Conservation (phyloP, 2,888 invertebrate species). For the Drosophila kambysellisi region DNA sequence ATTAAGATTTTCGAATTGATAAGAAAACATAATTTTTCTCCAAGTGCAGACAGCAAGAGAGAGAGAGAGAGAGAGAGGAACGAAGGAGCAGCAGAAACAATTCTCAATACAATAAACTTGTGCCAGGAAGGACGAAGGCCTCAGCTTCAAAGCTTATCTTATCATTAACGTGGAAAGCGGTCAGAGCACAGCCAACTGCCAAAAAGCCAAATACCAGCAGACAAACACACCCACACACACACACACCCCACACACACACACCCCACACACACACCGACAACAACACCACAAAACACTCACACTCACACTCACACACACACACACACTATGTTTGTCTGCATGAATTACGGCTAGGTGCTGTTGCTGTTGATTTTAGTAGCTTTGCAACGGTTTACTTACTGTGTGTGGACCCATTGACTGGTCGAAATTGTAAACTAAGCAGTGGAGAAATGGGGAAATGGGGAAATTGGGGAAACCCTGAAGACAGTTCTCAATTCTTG, state of each 20-base stretch:
- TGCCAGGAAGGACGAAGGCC: conserved; percentile 38
- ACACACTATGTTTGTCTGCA: conserved; percentile 23
- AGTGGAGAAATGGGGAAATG: background rate
- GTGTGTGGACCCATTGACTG: background rate
- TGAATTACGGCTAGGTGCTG: conserved; percentile 51
- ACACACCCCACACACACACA: background rate
- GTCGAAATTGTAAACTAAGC: background rate
- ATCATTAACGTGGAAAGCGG: conserved; percentile 54
- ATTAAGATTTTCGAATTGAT: background rate
- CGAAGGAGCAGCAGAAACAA: conserved; percentile 18
- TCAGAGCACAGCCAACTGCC: conserved; percentile 16
- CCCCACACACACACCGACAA: background rate
- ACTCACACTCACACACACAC: background rate
- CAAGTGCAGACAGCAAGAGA: background rate
- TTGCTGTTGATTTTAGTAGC: conserved; percentile 34
- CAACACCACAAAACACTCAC: too few species aligned
- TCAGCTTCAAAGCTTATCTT: conserved; percentile 65
- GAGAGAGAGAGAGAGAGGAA: background rate
- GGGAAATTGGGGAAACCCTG: background rate
- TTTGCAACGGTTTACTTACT: conserved; percentile 24
- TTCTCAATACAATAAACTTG: conserved; percentile 51
- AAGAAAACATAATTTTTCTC: background rate
- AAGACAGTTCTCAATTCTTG: background rate
- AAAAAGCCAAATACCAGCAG: conserved; percentile 45
- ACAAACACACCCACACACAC: background rate